Evolutionary conservation across 2,797 vertebrate genomes (phyloP).

Genomic region (Molossus molossus): DNA sequence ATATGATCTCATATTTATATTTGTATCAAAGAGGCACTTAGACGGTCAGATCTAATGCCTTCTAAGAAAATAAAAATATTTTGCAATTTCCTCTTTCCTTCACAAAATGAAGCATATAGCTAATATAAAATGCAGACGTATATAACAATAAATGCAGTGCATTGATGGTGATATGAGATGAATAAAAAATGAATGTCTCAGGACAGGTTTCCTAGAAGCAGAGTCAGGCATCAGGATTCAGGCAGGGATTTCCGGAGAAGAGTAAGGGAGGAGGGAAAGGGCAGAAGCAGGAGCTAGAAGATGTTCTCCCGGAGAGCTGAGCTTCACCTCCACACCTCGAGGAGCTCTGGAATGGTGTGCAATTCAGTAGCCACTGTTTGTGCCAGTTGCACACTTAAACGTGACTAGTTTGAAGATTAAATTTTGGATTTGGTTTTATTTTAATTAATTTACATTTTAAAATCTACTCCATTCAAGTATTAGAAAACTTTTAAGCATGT

Average conservation of each 20-base stretch:
- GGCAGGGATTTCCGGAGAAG: not conserved
- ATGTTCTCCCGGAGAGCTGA: fast-evolving
- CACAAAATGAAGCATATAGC: conserved; percentile 10
- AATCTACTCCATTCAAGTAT: not conserved
- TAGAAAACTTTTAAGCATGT: not conserved
- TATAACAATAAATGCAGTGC: not conserved
- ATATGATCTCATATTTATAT: conserved; percentile 3
- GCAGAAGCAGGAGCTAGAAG: not conserved
- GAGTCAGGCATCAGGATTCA: not conserved
- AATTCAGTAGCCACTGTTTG: not conserved
- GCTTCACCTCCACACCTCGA: fast-evolving
- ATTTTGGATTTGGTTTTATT: not conserved
- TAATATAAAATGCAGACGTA: not conserved
- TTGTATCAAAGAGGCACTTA: not conserved
- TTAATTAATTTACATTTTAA: not conserved
- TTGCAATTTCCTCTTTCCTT: not conserved
- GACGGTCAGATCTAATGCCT: not conserved
- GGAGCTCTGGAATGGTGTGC: not conserved
- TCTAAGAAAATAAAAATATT: conserved; percentile 45
- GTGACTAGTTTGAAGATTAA: not conserved
- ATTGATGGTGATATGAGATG: not conserved
- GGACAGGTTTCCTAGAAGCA: not conserved
- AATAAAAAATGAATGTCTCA: not conserved
- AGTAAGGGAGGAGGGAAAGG: not conserved
- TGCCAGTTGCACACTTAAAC: not conserved